Conservation (phyloP, 2,888 invertebrate species). For the Pherbina coryleti region DNA sequence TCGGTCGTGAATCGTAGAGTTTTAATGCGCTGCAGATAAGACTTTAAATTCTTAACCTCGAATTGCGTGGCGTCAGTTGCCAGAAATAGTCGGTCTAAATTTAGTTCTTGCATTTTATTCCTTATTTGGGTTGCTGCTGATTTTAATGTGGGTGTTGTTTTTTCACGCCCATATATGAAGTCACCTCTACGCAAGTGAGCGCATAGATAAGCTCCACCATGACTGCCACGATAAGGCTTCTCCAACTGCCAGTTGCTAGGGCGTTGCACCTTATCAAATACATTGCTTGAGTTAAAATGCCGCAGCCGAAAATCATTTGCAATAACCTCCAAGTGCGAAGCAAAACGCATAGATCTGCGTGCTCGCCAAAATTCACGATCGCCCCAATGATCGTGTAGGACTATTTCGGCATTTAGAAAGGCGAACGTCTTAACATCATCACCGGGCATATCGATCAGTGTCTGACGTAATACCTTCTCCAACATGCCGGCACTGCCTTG, state of each 20-base stretch:
- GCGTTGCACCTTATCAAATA: conserved; percentile 73
- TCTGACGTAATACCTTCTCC: conserved; percentile 72
- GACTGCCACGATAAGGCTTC: conserved; percentile 71
- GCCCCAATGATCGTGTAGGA: conserved; percentile 90
- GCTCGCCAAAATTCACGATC: conserved; percentile 86
- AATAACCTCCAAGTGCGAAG: conserved; percentile 74
- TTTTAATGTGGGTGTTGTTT: conserved; percentile 83
- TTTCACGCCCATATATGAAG: conserved; percentile 81
- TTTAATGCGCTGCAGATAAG: conserved; percentile 58
- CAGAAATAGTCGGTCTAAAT: conserved; percentile 79
- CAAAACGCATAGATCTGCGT: conserved; percentile 92
- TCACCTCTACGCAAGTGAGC: conserved; percentile 91
- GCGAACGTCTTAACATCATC: conserved; percentile 57
- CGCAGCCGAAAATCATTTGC: conserved; percentile 78
- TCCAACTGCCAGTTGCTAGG: conserved; percentile 74
- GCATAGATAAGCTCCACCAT: conserved; percentile 81
- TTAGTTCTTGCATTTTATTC: conserved; percentile 72
- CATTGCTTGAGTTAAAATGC: conserved; percentile 76
- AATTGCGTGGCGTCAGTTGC: conserved; percentile 84
- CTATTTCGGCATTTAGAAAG: conserved; percentile 81
- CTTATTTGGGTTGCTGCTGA: conserved; percentile 83
- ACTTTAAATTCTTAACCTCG: conserved; percentile 64
- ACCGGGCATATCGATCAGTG: conserved; percentile 46
- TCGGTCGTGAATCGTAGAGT: conserved; percentile 62
- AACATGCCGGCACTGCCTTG: conserved; percentile 82